Percentiles rank a stretch among this genome's conserved stretches.
phyloP scores from a whole-genome alignment of 37 sponge, comb jelly and placozoan genomes.

The Aphrocallistes beatrix region DNA sequence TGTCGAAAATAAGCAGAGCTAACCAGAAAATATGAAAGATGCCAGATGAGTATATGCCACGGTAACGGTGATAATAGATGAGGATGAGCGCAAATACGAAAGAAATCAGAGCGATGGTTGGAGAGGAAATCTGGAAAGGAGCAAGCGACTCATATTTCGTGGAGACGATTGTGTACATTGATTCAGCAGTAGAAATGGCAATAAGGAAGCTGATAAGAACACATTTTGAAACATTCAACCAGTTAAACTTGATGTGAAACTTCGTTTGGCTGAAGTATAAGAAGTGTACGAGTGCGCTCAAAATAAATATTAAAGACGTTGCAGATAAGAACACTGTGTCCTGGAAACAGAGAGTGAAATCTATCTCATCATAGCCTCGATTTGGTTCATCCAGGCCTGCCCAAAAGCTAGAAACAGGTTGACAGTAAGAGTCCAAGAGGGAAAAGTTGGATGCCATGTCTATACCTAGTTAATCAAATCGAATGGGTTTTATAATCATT shows the following conservation, averaged over 20 bases:
- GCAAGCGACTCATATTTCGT: neutral
- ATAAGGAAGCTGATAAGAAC: neutral
- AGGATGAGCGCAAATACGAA: constrained; percentile 30
- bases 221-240: constrained; percentile 31
- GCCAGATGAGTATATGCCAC: constrained; percentile 48
- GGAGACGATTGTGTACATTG: neutral
- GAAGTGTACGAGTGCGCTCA: constrained; percentile 28
- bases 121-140: constrained; percentile 37
- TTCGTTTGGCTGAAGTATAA: neutral
- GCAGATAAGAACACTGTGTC: constrained; percentile 62
- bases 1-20: constrained; percentile 34
- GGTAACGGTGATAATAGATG: constrained; percentile 22
- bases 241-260: constrained; percentile 28
- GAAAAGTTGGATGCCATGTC: neutral
- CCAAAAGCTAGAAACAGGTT: constrained; percentile 27
- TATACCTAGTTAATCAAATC: no score
- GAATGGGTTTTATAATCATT: no score
- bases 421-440: constrained; percentile 3
- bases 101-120: constrained; percentile 30
- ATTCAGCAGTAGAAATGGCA: neutral
- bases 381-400: neutral
- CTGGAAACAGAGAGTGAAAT: constrained; percentile 71
- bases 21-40: constrained; percentile 54
- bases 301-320: constrained; percentile 31
- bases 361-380: constrained; percentile 43